phyloP scores from a whole-genome alignment of 2,888 invertebrate genomes.

The Girardia tigrina region DNA sequence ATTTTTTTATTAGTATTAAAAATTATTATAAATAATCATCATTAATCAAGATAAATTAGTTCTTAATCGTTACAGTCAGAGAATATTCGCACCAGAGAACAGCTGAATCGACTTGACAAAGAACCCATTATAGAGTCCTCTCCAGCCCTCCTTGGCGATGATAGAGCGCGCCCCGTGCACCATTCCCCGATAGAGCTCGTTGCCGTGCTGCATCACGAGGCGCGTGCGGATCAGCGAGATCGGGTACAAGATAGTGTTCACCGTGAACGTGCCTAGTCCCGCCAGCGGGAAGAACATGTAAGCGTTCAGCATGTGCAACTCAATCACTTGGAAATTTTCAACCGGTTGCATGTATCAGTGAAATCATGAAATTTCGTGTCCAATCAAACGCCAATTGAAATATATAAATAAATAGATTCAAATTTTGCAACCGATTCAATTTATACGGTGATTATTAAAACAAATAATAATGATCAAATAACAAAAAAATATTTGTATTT shows the following conservation, averaged over 20 bases:
- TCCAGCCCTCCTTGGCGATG: conserved; percentile 65
- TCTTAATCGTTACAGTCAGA: neutral
- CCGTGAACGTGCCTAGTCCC: conserved; percentile 70
- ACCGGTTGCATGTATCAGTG: neutral
- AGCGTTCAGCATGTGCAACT: conserved; percentile 97
- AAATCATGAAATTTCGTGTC: neutral
- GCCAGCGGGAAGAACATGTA: conserved; percentile 79
- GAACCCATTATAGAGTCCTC: conserved; percentile 80
- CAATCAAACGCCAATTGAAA: too few relatives aligned
- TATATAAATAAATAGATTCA: neutral
- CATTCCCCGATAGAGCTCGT: conserved; percentile 58
- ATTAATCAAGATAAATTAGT: too few relatives aligned
- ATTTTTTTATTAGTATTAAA: too few relatives aligned
- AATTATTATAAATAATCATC: too few relatives aligned
- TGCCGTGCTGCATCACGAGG: conserved; percentile 57
- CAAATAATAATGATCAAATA: conserved; percentile 23
- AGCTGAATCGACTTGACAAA: conserved; percentile 60
- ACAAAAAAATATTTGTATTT: conserved; percentile 23
- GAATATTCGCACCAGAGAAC: conserved; percentile 60
- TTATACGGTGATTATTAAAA: neutral
- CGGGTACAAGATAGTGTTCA: conserved; percentile 68
- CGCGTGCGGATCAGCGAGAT: conserved; percentile 82
- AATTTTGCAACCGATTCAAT: neutral
- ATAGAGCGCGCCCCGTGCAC: conserved; percentile 70
- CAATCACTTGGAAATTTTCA: conserved; percentile 58